phyloP scores from a whole-genome alignment of 2,888 invertebrate genomes.

The Drosophila mimetica region DNA sequence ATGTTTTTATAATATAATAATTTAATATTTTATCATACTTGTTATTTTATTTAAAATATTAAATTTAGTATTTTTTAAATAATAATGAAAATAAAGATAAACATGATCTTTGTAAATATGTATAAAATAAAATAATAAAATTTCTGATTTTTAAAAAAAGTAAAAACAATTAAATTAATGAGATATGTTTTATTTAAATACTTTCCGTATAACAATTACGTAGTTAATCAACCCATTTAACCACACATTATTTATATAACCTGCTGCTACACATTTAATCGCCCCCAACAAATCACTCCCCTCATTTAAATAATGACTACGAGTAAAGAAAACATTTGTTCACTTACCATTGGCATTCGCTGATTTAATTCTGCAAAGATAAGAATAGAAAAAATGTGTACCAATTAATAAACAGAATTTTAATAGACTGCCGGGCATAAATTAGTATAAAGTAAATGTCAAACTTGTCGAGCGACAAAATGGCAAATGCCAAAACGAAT shows the following conservation, averaged over 20 bases:
- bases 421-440: constrained; percentile 51
- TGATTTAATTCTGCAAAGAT: constrained; percentile 84
- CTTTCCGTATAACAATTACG: too few species aligned
- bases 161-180: too few species aligned
- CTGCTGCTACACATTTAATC: constrained; percentile 29
- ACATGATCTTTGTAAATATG: too few species aligned
- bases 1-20: too few species aligned
- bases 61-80: too few species aligned
- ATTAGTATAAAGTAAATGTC: constrained; percentile 59
- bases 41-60: too few species aligned
- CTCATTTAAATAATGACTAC: constrained; percentile 23
- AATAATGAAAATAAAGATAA: too few species aligned
- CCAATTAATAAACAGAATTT: constrained; percentile 50
- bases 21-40: too few species aligned
- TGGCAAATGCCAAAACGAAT: constrained; percentile 72
- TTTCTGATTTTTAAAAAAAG: too few species aligned
- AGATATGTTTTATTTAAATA: too few species aligned
- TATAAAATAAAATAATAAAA: too few species aligned
- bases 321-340: constrained; percentile 26
- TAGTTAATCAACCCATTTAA: too few species aligned
- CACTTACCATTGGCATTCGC: constrained; percentile 85
- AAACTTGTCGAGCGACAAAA: constrained; percentile 57
- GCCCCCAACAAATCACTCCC: constrained; percentile 15
- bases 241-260: constrained; percentile 1
- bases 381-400: constrained; percentile 53